Evolutionary conservation across 1,140 invertebrate species (phyloP).

Genomic region (Drosophila nigrodunni): DNA sequence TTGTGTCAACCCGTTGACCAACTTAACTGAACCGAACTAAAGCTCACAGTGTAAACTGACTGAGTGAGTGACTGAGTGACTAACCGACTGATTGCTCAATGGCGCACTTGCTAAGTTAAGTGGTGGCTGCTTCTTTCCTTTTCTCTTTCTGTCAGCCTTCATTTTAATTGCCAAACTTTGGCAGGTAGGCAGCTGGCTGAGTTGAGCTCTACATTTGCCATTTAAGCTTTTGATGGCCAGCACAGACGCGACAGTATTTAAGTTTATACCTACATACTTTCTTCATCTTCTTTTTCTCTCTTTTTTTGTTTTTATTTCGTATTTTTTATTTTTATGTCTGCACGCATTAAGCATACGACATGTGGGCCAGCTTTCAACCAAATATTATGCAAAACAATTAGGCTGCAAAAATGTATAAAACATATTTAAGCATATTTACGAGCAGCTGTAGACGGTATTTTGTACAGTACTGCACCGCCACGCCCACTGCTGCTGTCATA

Average conservation of each 20-base stretch:
- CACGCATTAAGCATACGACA: slow-evolving; percentile 46
- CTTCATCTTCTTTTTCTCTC: neutral
- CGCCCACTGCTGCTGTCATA: neutral
- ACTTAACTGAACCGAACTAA: slow-evolving; percentile 9
- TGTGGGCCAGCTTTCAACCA: slow-evolving; percentile 34
- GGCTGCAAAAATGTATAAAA: slow-evolving; percentile 31
- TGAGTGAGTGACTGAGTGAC: slow-evolving; percentile 24
- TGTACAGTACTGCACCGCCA: neutral
- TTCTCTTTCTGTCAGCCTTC: slow-evolving; percentile 29
- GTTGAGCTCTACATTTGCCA: slow-evolving; percentile 36
- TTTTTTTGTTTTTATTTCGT: slow-evolving; percentile 1
- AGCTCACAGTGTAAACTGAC: neutral
- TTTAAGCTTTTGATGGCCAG: slow-evolving; percentile 65
- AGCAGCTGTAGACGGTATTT: neutral
- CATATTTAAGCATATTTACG: slow-evolving; percentile 39
- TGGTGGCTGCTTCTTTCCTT: neutral
- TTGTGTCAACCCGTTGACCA: slow-evolving; percentile 30
- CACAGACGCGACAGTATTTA: slow-evolving; percentile 61
- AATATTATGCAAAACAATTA: slow-evolving; percentile 48
- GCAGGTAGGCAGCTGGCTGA: slow-evolving; percentile 33
- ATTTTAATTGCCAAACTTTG: slow-evolving; percentile 68
- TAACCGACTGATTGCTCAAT: slow-evolving; percentile 40
- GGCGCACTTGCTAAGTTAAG: slow-evolving; percentile 24
- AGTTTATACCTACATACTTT: neutral
- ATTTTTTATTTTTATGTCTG: slow-evolving; percentile 73